phyloP scores from a whole-genome alignment of 2,113 vertebrate species.

The Silurus glanis region DNA sequence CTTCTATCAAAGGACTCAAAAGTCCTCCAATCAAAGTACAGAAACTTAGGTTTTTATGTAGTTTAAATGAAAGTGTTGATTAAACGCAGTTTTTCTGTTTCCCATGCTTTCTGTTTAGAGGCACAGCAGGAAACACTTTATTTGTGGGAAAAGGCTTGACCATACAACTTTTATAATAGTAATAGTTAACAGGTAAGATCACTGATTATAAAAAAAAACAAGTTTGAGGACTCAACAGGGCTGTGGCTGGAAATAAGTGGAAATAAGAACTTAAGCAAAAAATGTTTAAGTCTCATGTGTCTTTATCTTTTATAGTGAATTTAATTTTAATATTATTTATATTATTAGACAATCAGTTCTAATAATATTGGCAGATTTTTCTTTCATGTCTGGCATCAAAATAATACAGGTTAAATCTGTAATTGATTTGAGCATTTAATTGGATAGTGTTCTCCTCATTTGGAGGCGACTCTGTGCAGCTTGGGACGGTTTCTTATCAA shows the following conservation, averaged over 20 bases:
- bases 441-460: no score
- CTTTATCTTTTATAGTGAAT: not conserved
- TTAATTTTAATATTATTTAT: not conserved
- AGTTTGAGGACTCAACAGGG: not conserved
- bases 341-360: not conserved
- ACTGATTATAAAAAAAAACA: not conserved
- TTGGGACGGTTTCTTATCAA: no score
- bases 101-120: not conserved
- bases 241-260: not conserved
- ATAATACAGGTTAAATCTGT: not conserved
- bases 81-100: not conserved
- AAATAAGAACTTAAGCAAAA: not conserved
- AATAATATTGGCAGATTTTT: not conserved
- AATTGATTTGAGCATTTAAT: not conserved
- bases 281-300: not conserved
- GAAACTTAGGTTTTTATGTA: not conserved
- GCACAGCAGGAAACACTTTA: not conserved
- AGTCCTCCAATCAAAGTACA: not conserved
- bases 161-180: not conserved
- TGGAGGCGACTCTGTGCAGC: no score
- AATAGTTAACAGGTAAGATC: not conserved
- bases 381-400: not conserved
- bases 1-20: not conserved
- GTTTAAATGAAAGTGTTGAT: not conserved
- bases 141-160: not conserved